Evolutionary conservation across 1,140 invertebrate species (phyloP).

Genomic region (Dendroctonus valens): DNA sequence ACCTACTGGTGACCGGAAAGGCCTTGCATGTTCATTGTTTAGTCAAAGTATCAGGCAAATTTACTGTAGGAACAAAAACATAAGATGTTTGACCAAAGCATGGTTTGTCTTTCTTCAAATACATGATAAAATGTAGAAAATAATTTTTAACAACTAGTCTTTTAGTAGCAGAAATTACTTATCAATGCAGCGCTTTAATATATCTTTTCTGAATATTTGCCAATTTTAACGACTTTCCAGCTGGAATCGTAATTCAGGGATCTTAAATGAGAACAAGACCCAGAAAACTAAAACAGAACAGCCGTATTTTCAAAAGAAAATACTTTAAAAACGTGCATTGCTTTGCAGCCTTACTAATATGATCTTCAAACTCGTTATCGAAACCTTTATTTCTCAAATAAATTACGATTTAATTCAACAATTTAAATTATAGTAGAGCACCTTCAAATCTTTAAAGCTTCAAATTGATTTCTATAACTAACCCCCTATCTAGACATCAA

Average conservation of each 20-base stretch:
- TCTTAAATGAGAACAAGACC: background rate
- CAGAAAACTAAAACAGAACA: background rate
- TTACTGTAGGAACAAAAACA: too few species aligned
- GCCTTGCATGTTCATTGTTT: too few species aligned
- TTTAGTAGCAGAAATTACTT: too few species aligned
- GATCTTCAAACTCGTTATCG: background rate
- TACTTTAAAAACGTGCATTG: background rate
- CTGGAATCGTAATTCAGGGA: background rate
- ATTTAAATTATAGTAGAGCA: constrained; percentile 21
- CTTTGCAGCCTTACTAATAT: background rate
- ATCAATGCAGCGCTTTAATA: too few species aligned
- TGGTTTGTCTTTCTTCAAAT: too few species aligned
- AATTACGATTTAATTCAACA: constrained; percentile 20
- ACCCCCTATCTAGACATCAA: background rate
- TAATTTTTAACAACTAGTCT: too few species aligned
- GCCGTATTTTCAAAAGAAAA: background rate
- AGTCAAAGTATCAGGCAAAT: too few species aligned
- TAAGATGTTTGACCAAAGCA: too few species aligned
- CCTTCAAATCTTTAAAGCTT: constrained; percentile 18
- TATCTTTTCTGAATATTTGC: too few species aligned
- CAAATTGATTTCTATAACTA: constrained; percentile 22
- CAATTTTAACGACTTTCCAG: background rate
- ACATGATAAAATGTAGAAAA: too few species aligned
- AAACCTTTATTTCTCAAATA: background rate
- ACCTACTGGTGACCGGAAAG: too few species aligned